A percentile compares a stretch with the other conserved stretches of the same genome.
Evolutionary conservation across 2,113 vertebrate species (phyloP).

Genomic region (Boulengeromyrus knoepffleri): DNA sequence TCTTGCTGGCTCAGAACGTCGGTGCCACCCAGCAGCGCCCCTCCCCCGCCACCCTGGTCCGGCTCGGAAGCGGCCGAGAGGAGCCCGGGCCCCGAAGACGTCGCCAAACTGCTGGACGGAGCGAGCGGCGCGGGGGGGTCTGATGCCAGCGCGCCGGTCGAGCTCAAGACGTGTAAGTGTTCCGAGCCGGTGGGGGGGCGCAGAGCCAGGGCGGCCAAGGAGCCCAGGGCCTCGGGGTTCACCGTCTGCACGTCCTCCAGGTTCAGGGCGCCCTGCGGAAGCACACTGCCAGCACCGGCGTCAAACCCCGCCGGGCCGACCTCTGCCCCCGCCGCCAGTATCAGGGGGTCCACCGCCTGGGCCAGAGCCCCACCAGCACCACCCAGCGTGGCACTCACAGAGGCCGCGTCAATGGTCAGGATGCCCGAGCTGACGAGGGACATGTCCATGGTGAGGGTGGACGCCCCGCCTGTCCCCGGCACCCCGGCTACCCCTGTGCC

Average conservation of each 20-base stretch:
- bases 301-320: slow-evolving; percentile 68
- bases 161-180: slow-evolving; percentile 63
- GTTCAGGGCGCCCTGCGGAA: slow-evolving; percentile 74
- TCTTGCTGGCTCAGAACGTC: slow-evolving; percentile 65
- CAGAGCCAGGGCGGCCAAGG: slow-evolving; percentile 67
- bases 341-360: slow-evolving; percentile 76
- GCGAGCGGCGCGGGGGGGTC: slow-evolving; percentile 55
- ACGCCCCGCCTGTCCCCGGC: slow-evolving; percentile 43
- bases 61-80: slow-evolving; percentile 60
- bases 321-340: slow-evolving; percentile 69
- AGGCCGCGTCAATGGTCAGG: slow-evolving; percentile 79
- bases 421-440: slow-evolving; percentile 78
- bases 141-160: slow-evolving; percentile 58
- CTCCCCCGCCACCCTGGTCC: slow-evolving; percentile 52
- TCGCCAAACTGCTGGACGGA: slow-evolving; percentile 54
- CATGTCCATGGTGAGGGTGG: slow-evolving; percentile 70
- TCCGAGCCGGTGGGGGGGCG: slow-evolving; percentile 56
- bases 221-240: slow-evolving; percentile 75
- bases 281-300: slow-evolving; percentile 59
- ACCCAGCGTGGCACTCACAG: slow-evolving; percentile 65
- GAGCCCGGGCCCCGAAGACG: slow-evolving; percentile 59
- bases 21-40: slow-evolving; percentile 56
- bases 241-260: slow-evolving; percentile 78
- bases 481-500: slow-evolving; percentile 32
- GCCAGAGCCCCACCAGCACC: slow-evolving; percentile 56